A percentile compares a stretch with the other conserved stretches of the same genome.
Conservation (phyloP, 2,797 vertebrate species). For the Cephalopachus bancanus region DNA sequence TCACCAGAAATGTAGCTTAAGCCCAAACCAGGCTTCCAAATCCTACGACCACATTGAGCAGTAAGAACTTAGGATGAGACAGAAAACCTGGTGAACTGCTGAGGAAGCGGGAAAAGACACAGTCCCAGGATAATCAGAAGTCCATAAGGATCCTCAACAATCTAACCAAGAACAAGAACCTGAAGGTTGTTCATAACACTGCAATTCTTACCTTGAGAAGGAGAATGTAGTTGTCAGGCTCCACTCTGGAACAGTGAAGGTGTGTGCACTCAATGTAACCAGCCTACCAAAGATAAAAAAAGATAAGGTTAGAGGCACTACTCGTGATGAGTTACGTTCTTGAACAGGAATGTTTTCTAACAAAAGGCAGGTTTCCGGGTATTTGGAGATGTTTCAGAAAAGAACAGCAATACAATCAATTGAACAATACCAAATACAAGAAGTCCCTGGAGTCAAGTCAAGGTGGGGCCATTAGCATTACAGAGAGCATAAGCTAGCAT, state of each 20-base stretch:
- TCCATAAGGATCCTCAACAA: accelerated
- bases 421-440: constrained; percentile 14
- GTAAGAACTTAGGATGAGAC: neutral
- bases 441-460: constrained; percentile 67
- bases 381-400: neutral
- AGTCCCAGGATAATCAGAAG: neutral
- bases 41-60: neutral
- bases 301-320: constrained; percentile 48
- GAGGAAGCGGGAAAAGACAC: neutral
- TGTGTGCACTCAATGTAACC: neutral
- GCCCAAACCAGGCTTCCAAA: constrained; percentile 47
- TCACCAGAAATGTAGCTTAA: constrained; percentile 35
- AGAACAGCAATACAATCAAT: constrained; percentile 13
- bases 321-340: neutral
- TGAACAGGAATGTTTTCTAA: constrained; percentile 66
- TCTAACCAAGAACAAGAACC: neutral
- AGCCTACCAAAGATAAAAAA: constrained; percentile 52
- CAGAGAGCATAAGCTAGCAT: constrained; percentile 60
- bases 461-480: neutral
- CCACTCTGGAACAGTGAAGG: neutral
- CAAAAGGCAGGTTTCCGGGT: constrained; percentile 55
- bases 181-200: neutral
- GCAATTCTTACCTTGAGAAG: constrained; percentile 34
- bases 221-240: neutral
- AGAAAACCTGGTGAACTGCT: neutral